Conservation (phyloP, 2,888 invertebrate genomes). For the Colletes collaris region DNA sequence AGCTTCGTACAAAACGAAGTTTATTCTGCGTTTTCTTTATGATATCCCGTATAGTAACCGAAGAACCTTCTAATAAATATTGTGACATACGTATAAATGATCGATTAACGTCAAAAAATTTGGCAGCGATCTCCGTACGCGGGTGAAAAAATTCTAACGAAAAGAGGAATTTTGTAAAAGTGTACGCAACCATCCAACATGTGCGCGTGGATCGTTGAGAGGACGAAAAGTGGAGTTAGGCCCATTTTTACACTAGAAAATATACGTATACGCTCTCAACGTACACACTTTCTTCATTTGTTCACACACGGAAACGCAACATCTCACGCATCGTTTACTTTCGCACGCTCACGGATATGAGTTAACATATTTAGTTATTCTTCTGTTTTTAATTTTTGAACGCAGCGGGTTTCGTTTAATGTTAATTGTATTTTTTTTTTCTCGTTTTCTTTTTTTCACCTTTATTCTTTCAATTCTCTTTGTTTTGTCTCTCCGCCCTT, state of each 20-base stretch:
- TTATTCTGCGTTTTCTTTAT: too few species aligned
- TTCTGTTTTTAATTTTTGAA: conserved; percentile 16
- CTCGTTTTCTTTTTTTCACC: conserved; percentile 5
- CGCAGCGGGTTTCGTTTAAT: conserved; percentile 32
- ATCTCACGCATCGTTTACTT: background rate
- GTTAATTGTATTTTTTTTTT: conserved; percentile 3
- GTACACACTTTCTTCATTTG: background rate
- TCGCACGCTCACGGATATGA: conserved; percentile 40
- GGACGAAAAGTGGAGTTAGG: conserved; percentile 54
- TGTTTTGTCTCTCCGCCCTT: background rate
- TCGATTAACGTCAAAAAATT: too few species aligned
- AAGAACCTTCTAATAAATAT: background rate
- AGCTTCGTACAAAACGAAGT: too few species aligned
- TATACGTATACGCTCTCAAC: conserved; percentile 20
- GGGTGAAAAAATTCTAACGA: background rate
- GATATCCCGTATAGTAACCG: too few species aligned
- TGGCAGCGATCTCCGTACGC: too few species aligned
- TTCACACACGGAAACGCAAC: conserved; percentile 7
- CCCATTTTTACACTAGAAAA: conserved; percentile 47
- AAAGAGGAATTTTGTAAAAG: background rate
- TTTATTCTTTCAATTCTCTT: background rate
- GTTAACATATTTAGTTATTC: conserved; percentile 19
- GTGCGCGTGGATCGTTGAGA: conserved; percentile 28
- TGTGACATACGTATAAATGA: too few species aligned
- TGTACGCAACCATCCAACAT: background rate